Evolutionary conservation across 2,113 vertebrate genomes (phyloP).

Genomic region (Recurvirostra avosetta): DNA sequence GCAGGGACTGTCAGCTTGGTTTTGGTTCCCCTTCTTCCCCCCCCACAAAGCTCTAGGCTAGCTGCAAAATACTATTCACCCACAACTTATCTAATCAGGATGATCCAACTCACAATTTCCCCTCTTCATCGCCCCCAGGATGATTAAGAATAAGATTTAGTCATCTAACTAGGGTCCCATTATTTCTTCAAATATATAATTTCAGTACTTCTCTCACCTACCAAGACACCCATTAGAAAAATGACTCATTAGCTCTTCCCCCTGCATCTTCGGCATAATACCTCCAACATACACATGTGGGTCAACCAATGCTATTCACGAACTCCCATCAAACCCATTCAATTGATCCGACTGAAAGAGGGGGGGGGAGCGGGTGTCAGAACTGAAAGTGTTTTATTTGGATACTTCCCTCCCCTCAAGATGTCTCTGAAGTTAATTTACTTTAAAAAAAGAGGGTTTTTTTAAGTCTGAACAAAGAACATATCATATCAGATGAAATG

Average conservation of each 20-base stretch:
- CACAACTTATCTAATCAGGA: background rate
- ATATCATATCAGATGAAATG: background rate
- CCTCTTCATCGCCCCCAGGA: constrained; percentile 15
- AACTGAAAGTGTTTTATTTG: background rate
- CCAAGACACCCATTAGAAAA: constrained; percentile 6
- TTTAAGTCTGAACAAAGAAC: background rate
- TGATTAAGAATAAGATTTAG: constrained; percentile 53
- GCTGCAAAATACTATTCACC: background rate
- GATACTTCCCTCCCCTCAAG: background rate
- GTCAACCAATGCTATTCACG: background rate
- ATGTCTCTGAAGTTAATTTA: background rate
- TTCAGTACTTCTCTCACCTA: constrained; percentile 27
- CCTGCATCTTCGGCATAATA: background rate
- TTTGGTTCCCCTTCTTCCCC: background rate
- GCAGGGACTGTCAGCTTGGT: background rate
- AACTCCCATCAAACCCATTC: background rate
- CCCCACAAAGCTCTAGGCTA: background rate
- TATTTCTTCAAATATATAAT: constrained; percentile 21
- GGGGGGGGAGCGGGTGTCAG: background rate
- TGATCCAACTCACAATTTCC: background rate
- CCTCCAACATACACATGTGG: background rate
- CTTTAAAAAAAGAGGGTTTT: background rate
- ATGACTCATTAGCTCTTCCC: constrained; percentile 46
- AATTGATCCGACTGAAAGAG: background rate
- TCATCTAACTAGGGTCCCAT: constrained; percentile 34